Base-by-base conservation (phyloP, 2,888 invertebrate genomes). In the Monochamus alternatus region DNA sequence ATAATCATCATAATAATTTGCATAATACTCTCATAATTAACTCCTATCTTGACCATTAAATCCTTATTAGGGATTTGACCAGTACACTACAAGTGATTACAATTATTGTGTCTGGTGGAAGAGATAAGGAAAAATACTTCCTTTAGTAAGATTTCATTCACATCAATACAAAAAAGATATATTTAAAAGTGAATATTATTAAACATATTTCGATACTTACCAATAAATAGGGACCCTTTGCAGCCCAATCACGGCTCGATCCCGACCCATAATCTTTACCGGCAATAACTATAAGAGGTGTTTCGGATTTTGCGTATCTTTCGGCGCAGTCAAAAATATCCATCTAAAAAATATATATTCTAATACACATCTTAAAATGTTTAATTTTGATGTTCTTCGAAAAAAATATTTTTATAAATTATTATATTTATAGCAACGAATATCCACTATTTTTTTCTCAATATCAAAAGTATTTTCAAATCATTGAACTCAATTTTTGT, bases 261-360 rank as follows among this genome's bases (percentile, higher is more conserved):
- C 99, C 99, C 0, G 97, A 97, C 0, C 99, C 99, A 87, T 99
- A 99, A 88, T 99, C 99, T 87, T 98, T 98, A 0, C 99, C 99
- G 22, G 97, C 98, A 10, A 99, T 90, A 5, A 97, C 93, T 68
- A 99, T 95, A 14, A 98, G 90, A 0, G 95, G 93, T 0, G 93
- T 93, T 1, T 92, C 92, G 78, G 96, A 96, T 55, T 91, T 89
- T 9, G 91, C 91, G 88, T 99, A 99, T 86, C 95, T 92, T 85
- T 96, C 94, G 0, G 98, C 97, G 2, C 97, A 98, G 88, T 99
- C 98, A 88, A 94, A 99, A 44, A 99, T 93, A 85, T 98, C 98
- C 95, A 98, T 94, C 91, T 93, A 86, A 32, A 88, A 86, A 73
- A 77, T 78, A 75, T 66, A 38, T 5, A 38, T n/a, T 38, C 38